Percentiles rank a stretch among this genome's conserved stretches.
These are phyloP conservation scores for Andrena praecox DNA, from an alignment of 2,888 invertebrate species.

Conservation along the genomic window DNA sequence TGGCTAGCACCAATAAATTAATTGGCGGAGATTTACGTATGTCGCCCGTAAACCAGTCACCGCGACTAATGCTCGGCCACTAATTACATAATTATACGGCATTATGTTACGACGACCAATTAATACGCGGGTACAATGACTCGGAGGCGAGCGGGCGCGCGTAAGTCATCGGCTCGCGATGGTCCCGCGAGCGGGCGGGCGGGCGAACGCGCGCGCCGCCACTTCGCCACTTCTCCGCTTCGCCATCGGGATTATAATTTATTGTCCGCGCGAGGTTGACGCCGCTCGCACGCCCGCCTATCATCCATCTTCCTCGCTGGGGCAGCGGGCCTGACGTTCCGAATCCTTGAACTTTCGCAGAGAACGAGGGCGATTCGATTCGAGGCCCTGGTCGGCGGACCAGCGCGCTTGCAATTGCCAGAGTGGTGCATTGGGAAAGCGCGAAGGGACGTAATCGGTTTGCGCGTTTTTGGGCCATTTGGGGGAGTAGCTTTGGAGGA, in stretches of 20 bases:
- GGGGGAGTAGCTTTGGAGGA: too few relatives aligned
- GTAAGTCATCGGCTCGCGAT: slow-evolving; percentile 69
- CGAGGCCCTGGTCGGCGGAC: not conserved
- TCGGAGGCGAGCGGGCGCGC: slow-evolving; percentile 56
- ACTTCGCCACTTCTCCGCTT: slow-evolving; percentile 31
- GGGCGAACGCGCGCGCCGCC: not conserved
- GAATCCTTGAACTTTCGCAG: slow-evolving; percentile 24
- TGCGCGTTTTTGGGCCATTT: too few relatives aligned
- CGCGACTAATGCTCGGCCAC: slow-evolving; percentile 80
- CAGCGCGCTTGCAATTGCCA: too few relatives aligned
- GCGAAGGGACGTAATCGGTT: too few relatives aligned
- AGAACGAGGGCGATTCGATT: not conserved
- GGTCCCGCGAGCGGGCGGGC: slow-evolving; percentile 30
- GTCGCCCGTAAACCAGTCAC: slow-evolving; percentile 82
- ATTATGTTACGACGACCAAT: slow-evolving; percentile 80
- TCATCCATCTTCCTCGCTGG: slow-evolving; percentile 31
- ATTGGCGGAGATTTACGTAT: slow-evolving; percentile 83
- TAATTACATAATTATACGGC: slow-evolving; percentile 84
- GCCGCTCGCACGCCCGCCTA: slow-evolving; percentile 76
- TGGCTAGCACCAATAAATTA: slow-evolving; percentile 80
- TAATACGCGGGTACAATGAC: slow-evolving; percentile 76
- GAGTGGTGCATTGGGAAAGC: too few relatives aligned
- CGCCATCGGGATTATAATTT: slow-evolving; percentile 77
- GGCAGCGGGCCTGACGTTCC: slow-evolving; percentile 28
- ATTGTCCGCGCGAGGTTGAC: slow-evolving; percentile 79